A percentile compares a stretch with the other conserved stretches of the same genome.
Evolutionary conservation across 2,797 vertebrate species (phyloP).

Genomic region (Arnoldichthys spilopterus): DNA sequence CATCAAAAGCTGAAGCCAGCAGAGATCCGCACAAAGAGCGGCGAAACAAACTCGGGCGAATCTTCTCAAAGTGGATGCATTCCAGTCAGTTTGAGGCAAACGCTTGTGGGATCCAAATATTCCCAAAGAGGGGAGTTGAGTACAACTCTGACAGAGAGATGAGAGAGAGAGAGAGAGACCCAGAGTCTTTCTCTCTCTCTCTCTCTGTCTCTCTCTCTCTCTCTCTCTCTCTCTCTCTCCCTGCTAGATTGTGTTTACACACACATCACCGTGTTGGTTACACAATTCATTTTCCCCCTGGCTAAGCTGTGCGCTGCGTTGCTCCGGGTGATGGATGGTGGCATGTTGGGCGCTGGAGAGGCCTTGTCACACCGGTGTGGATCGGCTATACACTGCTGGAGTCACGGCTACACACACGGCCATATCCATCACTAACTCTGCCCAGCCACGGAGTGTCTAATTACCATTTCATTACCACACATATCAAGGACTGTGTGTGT

Average conservation of each 20-base stretch:
- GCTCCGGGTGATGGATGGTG: constrained; percentile 46
- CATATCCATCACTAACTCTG: constrained; percentile 18
- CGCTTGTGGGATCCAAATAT: constrained; percentile 20
- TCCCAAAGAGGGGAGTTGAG: constrained; percentile 24
- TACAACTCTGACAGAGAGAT: not conserved
- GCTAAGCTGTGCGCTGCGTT: constrained; percentile 17
- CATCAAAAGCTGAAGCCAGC: not conserved
- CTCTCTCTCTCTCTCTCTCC: not conserved
- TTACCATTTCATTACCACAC: constrained; percentile 29
- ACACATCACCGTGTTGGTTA: constrained; percentile 39
- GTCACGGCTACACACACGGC: constrained; percentile 32
- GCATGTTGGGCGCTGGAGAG: constrained; percentile 9
- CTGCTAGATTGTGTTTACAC: constrained; percentile 41
- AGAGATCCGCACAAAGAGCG: constrained; percentile 24
- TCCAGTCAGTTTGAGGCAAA: constrained; percentile 29
- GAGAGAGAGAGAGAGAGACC: not conserved
- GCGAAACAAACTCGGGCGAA: not conserved
- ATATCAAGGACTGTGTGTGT: not conserved
- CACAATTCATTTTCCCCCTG: constrained; percentile 41
- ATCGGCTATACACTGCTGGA: constrained; percentile 28
- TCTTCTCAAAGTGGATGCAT: constrained; percentile 2
- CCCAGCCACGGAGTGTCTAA: constrained; percentile 11
- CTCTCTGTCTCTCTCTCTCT: not conserved
- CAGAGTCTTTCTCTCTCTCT: not conserved
- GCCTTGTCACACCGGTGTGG: constrained; percentile 37